These are phyloP conservation scores for Eolophus roseicapilla DNA, from an alignment of 2,113 vertebrate species.

Conservation along the genomic window DNA sequence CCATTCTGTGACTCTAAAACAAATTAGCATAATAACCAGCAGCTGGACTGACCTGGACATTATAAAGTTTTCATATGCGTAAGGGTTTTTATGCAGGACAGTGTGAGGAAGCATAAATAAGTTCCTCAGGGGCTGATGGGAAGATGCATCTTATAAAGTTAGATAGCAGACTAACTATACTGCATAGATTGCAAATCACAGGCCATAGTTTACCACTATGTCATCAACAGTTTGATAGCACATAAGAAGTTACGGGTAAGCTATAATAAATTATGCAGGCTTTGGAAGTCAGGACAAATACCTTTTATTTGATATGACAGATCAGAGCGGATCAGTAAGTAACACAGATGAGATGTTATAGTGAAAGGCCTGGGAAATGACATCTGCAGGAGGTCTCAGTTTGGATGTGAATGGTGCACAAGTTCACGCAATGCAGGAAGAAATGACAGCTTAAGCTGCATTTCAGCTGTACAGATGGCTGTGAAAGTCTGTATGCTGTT, in stretches of 20 bases:
- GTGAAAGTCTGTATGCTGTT: neutral
- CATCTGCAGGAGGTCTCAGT: neutral
- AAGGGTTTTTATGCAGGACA: neutral
- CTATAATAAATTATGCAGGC: neutral
- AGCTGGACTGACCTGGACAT: neutral
- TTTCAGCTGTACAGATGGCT: neutral
- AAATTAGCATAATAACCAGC: neutral
- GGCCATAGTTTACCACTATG: neutral
- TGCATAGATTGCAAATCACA: neutral
- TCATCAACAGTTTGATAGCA: neutral
- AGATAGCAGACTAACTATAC: neutral
- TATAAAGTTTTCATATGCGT: neutral
- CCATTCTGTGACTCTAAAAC: neutral
- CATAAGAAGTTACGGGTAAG: neutral
- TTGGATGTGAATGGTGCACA: neutral
- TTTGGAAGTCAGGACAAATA: neutral
- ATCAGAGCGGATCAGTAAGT: neutral
- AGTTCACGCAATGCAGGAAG: rapidly evolving
- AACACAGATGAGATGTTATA: neutral
- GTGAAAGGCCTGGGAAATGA: neutral
- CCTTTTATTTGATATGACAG: neutral
- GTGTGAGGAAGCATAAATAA: neutral
- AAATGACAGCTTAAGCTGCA: neutral
- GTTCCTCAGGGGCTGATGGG: neutral
- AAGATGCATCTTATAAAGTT: neutral